phyloP scores from a whole-genome alignment of 2,888 invertebrate species.

The Clunio marinus region DNA sequence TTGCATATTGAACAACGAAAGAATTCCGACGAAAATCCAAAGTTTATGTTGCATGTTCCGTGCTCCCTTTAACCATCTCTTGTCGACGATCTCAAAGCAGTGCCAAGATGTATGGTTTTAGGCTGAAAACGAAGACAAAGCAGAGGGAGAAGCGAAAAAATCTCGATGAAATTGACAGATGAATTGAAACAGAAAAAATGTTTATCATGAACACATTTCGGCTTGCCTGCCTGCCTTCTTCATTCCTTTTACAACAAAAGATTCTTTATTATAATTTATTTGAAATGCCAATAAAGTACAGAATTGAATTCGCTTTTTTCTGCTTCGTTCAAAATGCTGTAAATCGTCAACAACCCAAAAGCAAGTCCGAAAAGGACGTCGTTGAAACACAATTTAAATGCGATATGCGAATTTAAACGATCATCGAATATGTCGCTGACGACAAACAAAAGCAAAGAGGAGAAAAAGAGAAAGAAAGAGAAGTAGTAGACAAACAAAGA shows the following conservation, averaged over 20 bases:
- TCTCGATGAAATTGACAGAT: slow-evolving; percentile 31
- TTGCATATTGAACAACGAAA: slow-evolving; percentile 9
- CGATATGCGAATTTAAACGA: background rate
- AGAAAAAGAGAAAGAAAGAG: background rate
- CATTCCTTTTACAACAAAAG: slow-evolving; percentile 1
- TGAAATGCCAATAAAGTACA: slow-evolving; percentile 24
- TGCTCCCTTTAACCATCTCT: slow-evolving; percentile 3
- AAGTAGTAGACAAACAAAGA: too few relatives aligned
- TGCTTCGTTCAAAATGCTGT: background rate
- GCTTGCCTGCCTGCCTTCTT: too few relatives aligned
- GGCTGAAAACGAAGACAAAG: background rate
- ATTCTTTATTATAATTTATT: slow-evolving; percentile 22
- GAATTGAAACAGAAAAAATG: slow-evolving; percentile 35
- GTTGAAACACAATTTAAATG: background rate
- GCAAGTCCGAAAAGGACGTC: background rate
- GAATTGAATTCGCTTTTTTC: background rate
- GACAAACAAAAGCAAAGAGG: background rate
- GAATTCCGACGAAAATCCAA: slow-evolving; percentile 12
- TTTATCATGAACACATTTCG: slow-evolving; percentile 22
- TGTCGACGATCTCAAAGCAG: background rate
- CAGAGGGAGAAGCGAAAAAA: background rate
- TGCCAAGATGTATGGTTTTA: slow-evolving; percentile 9
- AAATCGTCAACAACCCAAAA: slow-evolving; percentile 7
- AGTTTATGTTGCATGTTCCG: slow-evolving; percentile 18
- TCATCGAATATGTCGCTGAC: background rate